These are phyloP conservation scores for Stenchaetothrips biformis DNA, from an alignment of 2,888 invertebrate genomes.

Conservation along the genomic window DNA sequence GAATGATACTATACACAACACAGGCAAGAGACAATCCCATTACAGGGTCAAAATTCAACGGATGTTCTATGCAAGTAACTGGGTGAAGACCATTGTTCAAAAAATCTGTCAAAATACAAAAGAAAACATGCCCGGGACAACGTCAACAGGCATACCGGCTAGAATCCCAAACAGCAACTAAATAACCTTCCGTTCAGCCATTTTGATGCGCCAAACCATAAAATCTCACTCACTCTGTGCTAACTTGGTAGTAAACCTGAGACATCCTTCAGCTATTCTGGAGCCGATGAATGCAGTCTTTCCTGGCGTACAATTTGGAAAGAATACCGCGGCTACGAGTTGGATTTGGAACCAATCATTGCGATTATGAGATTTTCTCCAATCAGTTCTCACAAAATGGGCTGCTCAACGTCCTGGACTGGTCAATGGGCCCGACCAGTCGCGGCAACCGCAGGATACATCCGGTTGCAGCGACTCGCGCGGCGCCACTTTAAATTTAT, in stretches of 20 bases:
- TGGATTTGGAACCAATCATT: conserved; percentile 12
- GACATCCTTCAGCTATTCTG: background rate
- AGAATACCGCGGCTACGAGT: background rate
- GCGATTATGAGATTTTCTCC: conserved; percentile 24
- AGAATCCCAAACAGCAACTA: background rate
- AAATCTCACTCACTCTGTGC: conserved; percentile 5
- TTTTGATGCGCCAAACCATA: background rate
- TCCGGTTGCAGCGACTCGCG: too few species aligned
- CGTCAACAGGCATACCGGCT: background rate
- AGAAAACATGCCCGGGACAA: background rate
- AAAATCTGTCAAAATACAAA: background rate
- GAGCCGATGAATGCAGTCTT: background rate
- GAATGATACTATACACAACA: too few species aligned
- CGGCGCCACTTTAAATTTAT: too few species aligned
- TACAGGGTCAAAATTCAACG: background rate
- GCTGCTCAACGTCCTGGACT: conserved; percentile 17
- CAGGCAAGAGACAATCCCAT: background rate
- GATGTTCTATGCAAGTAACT: background rate
- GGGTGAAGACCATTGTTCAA: background rate
- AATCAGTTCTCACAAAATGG: conserved; percentile 23
- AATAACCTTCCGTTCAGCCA: conserved; percentile 1
- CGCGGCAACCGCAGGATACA: background rate
- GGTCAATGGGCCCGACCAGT: background rate
- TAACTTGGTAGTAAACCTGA: conserved; percentile 1
- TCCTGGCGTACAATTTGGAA: background rate